Evolutionary conservation across 2,797 vertebrate genomes (phyloP).

Genomic region (Fratercula arctica): DNA sequence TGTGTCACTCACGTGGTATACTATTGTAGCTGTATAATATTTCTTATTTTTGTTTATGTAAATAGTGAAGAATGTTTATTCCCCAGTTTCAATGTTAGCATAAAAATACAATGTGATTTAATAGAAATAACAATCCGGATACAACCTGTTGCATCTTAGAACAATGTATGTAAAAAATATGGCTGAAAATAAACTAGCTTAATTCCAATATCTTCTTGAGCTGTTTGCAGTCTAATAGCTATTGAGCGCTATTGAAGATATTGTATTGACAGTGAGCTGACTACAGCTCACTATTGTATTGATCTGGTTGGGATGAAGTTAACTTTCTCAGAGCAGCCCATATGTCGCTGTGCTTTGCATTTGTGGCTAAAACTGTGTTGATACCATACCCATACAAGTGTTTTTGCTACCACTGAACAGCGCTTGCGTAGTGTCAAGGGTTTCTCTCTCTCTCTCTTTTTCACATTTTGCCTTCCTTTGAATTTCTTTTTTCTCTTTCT

Average conservation of each 20-base stretch:
- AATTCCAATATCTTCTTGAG: not conserved
- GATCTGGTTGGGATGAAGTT: not conserved
- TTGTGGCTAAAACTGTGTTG: not conserved
- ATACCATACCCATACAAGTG: not conserved
- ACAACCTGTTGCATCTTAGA: not conserved
- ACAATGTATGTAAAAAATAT: not conserved
- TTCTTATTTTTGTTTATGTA: not conserved
- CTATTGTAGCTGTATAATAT: not conserved
- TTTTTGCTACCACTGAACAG: not conserved
- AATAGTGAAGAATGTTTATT: not conserved
- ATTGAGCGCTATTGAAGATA: not conserved
- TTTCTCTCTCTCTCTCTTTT: not conserved
- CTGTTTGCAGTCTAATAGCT: not conserved
- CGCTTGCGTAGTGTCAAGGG: not conserved
- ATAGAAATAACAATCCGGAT: not conserved
- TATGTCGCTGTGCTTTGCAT: not conserved
- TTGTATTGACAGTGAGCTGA: not conserved
- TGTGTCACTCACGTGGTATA: not conserved
- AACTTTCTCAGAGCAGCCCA: not conserved
- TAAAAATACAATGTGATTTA: not conserved
- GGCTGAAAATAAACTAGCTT: not conserved
- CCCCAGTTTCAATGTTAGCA: not conserved
- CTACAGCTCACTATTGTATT: not conserved
- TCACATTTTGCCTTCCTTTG: not conserved
- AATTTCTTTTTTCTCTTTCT: too few species aligned